Evolutionary conservation across 2,797 vertebrate genomes (phyloP), one percentile per base, ranked within the genome.

Genomic region (Danio kyathit): DNA sequence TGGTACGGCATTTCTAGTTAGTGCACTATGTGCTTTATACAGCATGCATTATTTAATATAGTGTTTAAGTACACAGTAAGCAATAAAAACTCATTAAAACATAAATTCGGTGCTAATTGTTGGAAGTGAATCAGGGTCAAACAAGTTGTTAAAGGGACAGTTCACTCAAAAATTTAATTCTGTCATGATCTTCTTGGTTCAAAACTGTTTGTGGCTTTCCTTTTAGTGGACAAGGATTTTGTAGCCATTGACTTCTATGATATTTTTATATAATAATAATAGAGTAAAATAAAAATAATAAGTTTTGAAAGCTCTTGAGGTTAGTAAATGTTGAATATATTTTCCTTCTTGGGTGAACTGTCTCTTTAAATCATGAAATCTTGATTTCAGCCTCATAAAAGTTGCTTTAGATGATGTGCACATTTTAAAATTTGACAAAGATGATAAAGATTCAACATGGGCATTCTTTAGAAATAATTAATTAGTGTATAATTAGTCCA

Each of bases 31-130:
- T 2, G 16, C 41, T 66, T 76, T 52, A 44, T 56, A 46, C 2
- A 9, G 17, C 60, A 12, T 65, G 51, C 38, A 19, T 54, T 66
- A 52, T 76, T 66, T 56, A 76, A 16, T 38, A 21, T 44, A 46
- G 19, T 43, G 46, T 17, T 40, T 75, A 41, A 74, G 16, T 19
- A 51, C 29, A 14, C 3, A 49, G 21, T 44, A 41, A 52, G 59
- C 48, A 52, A 51, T 61, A 40, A 17, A 56, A 13, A 12, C 16
- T 40, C 5, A 46, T 79, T 52, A 46, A 66, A 54, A 43, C 49
- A n/a, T 5, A 38, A 17, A 56, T 66, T 57, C 6, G 56, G 52
- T 65, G 74, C 40, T 44, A 5, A 29, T 12, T 76, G 52, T 21
- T 43, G 0, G 3, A 40, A 0, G 2, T 40, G 6, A 5, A n/a